Evolutionary conservation across 2,113 vertebrate genomes (phyloP).

Genomic region (Phaethon lepturus): DNA sequence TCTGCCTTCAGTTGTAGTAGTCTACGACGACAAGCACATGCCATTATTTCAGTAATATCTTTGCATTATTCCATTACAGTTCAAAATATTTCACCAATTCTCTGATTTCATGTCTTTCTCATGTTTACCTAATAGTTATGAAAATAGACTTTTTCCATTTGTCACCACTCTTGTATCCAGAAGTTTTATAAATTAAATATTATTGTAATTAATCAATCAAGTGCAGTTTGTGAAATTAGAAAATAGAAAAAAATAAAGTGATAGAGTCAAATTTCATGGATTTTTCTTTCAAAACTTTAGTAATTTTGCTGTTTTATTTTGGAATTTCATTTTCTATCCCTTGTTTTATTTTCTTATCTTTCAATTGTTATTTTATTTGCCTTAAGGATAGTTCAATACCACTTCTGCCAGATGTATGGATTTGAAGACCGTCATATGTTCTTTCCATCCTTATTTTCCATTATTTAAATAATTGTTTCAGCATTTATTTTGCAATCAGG

Average conservation of each 20-base stretch:
- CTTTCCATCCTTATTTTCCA: not conserved
- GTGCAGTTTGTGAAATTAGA: not conserved
- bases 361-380: not conserved
- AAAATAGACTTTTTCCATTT: not conserved
- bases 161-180: not conserved
- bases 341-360: not conserved
- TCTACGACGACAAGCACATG: not conserved
- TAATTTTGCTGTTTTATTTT: not conserved
- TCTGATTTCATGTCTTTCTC: not conserved
- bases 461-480: not conserved
- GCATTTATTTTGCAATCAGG: not conserved
- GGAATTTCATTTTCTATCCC: not conserved
- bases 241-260: not conserved
- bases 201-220: not conserved
- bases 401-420: not conserved
- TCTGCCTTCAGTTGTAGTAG: not conserved
- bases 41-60: not conserved
- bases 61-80: not conserved
- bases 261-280: not conserved
- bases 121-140: not conserved
- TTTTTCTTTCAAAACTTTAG: not conserved
- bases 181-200: not conserved
- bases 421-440: not conserved
- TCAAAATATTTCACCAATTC: not conserved
- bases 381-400: not conserved